Base-by-base conservation (phyloP, 2,113 vertebrate species). In the Pleuronectes platessa region DNA sequence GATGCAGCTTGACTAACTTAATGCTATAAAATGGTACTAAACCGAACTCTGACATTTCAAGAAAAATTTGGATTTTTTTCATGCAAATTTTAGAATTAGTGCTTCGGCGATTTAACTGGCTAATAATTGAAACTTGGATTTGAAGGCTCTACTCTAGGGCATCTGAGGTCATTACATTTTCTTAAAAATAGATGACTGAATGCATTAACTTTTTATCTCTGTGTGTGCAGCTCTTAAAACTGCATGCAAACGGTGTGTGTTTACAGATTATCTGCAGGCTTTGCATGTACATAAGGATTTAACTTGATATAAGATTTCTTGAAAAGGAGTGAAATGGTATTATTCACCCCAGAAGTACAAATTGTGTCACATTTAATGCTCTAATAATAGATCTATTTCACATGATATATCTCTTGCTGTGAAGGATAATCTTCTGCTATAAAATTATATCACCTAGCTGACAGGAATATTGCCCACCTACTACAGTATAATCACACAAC, bases 381-480 rank as follows among this genome's bases (percentile, higher is more conserved):
- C 71, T 85, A 84, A 92, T 88, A 88, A 88, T 86, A 90, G 87
- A 88, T 89, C 79, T 31, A 68, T 76, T 89, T 83, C 82, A 71
- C 78, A 71, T 71, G 83, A 87, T 88, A 74, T 72, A 69, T 84
- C 65, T 83, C 84, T 68, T 1, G 76, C 83, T 81, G 89, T 74
- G 86, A 81, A 75, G 86, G 82, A 86, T 91, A 90, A 91, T 90
- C 87, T 89, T 68, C 67, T 24, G 84, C 90, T 82, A 82, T 89
- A 88, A 91, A 90, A 86, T 78, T 66, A 86, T 89, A 92, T 89
- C 82, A 82, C 84, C 88, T 81, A 4, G 71, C 82, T 91, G 88
- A 84, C 89, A 82, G 88, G 82, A 81, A 89, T 85, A 86, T 89
- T 83, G 84, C 86, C 84, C 83, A 86, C 81, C 84, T 83, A 80